Conservation (phyloP, 2,797 vertebrate species). For the Gastrophryne carolinensis region DNA sequence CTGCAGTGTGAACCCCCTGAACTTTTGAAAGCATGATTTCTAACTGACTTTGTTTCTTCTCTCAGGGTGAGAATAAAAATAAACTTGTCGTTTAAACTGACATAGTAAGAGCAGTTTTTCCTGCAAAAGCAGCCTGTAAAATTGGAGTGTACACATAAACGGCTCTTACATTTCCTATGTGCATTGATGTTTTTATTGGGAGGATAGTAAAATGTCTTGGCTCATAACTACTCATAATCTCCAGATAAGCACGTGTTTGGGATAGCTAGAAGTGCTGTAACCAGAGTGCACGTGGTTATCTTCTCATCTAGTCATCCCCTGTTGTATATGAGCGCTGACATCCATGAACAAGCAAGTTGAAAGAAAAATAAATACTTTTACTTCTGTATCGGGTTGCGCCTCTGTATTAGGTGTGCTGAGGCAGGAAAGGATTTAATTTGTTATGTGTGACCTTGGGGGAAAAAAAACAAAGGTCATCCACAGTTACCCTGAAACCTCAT, state of each 20-base stretch:
- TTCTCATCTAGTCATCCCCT: conserved; percentile 54
- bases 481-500: conserved; percentile 37
- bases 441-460: conserved; percentile 33
- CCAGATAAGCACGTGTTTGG: conserved; percentile 54
- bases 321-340: conserved; percentile 35
- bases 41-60: too few relatives aligned
- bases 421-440: conserved; percentile 43
- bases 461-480: conserved; percentile 22
- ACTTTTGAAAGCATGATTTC: too few relatives aligned
- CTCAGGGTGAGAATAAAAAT: too few relatives aligned
- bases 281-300: conserved; percentile 52
- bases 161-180: neutral
- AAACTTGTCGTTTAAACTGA: too few relatives aligned
- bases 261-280: conserved; percentile 51
- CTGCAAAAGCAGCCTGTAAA: too few relatives aligned
- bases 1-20: too few relatives aligned
- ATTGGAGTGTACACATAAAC: too few relatives aligned
- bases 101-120: too few relatives aligned
- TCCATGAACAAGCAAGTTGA: conserved; percentile 42
- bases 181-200: conserved; percentile 32
- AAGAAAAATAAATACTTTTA: conserved; percentile 23
- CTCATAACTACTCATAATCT: conserved; percentile 36
- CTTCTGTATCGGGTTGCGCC: conserved; percentile 18
- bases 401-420: conserved; percentile 9
- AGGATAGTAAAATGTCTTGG: conserved; percentile 3